Conservation (phyloP, 2,888 invertebrate species). For the Tolmerus cingulatus region DNA sequence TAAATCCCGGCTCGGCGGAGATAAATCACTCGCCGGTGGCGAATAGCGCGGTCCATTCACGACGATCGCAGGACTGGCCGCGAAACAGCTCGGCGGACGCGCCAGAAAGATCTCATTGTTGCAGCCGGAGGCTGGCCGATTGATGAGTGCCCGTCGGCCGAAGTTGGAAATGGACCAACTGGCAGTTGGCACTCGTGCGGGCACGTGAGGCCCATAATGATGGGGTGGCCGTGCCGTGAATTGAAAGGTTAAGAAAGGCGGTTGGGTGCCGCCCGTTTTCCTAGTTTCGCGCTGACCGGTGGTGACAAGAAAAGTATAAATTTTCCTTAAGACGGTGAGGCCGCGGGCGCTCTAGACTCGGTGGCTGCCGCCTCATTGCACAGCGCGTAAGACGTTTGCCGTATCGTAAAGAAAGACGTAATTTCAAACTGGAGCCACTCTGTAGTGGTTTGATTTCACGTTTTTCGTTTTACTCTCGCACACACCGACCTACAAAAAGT, state of each 20-base stretch:
- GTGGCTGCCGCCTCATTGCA: conserved; percentile 32
- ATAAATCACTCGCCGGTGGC: conserved; percentile 2
- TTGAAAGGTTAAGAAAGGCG: conserved; percentile 25
- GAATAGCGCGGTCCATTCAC: background rate
- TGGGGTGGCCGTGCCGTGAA: conserved; percentile 20
- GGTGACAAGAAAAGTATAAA: background rate
- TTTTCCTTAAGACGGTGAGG: background rate
- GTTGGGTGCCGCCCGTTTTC: background rate
- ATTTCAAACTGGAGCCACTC: conserved; percentile 24
- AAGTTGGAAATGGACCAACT: conserved; percentile 22
- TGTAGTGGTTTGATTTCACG: conserved; percentile 26
- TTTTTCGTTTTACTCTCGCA: conserved; percentile 48
- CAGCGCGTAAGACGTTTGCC: background rate
- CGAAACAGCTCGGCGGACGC: background rate
- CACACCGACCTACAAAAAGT: conserved; percentile 64
- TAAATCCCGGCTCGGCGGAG: background rate
- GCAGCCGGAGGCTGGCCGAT: conserved; percentile 9
- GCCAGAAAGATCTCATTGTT: conserved; percentile 20
- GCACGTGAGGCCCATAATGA: conserved; percentile 24
- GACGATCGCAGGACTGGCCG: background rate
- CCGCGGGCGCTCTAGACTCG: conserved; percentile 20
- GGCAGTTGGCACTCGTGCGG: background rate
- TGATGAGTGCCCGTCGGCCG: background rate
- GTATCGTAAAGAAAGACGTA: conserved; percentile 38
- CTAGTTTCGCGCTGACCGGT: conserved; percentile 14